Evolutionary conservation across 1,140 invertebrate species (phyloP).

Genomic region (Acromyrmex charruanus): DNA sequence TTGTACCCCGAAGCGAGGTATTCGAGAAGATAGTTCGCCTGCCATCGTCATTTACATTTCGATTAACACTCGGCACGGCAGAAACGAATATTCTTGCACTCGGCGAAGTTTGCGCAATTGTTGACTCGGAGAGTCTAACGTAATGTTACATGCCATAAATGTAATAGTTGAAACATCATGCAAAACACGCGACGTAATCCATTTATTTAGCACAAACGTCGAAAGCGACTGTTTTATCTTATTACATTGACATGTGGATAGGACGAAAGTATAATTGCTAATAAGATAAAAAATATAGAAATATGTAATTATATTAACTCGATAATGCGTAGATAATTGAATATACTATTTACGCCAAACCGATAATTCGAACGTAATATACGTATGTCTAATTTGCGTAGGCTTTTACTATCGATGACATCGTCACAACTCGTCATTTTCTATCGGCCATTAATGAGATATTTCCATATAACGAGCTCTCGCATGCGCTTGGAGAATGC

Average conservation of each 20-base stretch:
- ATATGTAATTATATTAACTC: conserved; percentile 24
- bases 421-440: conserved; percentile 29
- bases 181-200: not conserved
- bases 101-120: not conserved
- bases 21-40: conserved; percentile 15
- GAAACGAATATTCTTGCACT: not conserved
- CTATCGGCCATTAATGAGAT: conserved; percentile 19
- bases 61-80: conserved; percentile 14
- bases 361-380: not conserved
- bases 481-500: conserved; percentile 21
- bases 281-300: not conserved
- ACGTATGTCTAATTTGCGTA: conserved; percentile 25
- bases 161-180: not conserved
- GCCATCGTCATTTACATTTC: conserved; percentile 33
- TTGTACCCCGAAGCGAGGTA: conserved; percentile 13
- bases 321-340: conserved; percentile 19
- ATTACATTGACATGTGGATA: not conserved
- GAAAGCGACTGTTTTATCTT: not conserved
- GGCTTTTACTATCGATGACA: conserved; percentile 39
- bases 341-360: not conserved
- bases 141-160: conserved; percentile 1
- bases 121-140: not conserved
- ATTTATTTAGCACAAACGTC: not conserved
- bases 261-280: not conserved
- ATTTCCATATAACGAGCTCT: conserved; percentile 26